Conservation (phyloP, 2,113 vertebrate genomes). For the Condylura cristata region DNA sequence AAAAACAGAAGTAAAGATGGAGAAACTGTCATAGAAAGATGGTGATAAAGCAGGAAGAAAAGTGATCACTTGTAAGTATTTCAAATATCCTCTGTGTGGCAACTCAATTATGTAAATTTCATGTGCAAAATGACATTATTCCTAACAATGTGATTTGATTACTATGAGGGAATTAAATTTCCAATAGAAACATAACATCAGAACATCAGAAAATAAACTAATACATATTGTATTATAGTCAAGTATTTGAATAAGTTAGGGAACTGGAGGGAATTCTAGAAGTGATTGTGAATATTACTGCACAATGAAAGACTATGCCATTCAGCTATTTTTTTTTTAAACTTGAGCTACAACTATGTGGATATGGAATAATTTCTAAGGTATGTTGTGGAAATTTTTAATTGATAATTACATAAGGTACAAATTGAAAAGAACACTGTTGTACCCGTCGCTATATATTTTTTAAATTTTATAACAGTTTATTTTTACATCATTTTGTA, state of each 20-base stretch:
- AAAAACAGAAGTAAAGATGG: neutral
- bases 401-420: too few species aligned
- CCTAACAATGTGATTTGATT: slow-evolving; percentile 1
- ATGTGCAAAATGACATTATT: neutral
- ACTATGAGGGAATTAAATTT: neutral
- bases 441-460: too few species aligned
- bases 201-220: slow-evolving; percentile 8
- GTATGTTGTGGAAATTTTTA: too few species aligned
- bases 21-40: neutral
- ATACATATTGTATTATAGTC: neutral
- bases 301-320: neutral
- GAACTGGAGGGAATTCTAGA: neutral
- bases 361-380: too few species aligned
- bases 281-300: neutral
- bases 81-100: neutral
- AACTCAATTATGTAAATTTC: neutral
- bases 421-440: too few species aligned
- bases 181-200: neutral
- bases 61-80: neutral
- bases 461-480: too few species aligned
- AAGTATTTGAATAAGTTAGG: neutral
- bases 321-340: neutral
- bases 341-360: too few species aligned
- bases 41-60: neutral
- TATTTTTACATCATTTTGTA: too few species aligned